Conservation (phyloP, 2,888 invertebrate genomes). For the Andrena dorsata region DNA sequence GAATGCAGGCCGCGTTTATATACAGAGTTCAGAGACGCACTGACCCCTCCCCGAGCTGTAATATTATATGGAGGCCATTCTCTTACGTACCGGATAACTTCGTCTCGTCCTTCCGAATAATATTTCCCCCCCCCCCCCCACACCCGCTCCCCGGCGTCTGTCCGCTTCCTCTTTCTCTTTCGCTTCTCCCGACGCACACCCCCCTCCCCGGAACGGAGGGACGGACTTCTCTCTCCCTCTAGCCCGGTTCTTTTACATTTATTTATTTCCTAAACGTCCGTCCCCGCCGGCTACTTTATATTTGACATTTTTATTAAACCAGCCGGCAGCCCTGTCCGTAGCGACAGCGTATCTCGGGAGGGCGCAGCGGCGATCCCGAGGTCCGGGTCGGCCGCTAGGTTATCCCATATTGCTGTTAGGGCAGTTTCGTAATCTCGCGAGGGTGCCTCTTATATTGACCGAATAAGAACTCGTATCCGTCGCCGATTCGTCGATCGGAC, state of each 20-base stretch:
- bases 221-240: conserved; percentile 42
- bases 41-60: conserved; percentile 54
- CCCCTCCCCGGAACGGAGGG: conserved; percentile 20
- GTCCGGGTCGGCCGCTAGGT: conserved; percentile 40
- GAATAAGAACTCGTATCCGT: conserved; percentile 76
- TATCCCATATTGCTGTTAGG: conserved; percentile 80
- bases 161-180: conserved; percentile 50
- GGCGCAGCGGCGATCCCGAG: conserved; percentile 42
- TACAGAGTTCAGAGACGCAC: conserved; percentile 54
- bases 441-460: conserved; percentile 75
- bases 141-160: neutral
- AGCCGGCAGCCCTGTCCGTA: conserved; percentile 70
- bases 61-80: conserved; percentile 75
- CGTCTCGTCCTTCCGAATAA: conserved; percentile 44
- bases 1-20: conserved; percentile 71
- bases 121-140: conserved; percentile 35
- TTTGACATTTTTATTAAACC: conserved; percentile 85
- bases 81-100: conserved; percentile 58
- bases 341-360: conserved; percentile 67
- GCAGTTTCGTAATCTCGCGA: conserved; percentile 80
- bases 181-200: conserved; percentile 44
- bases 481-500: conserved; percentile 71
- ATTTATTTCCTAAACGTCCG: conserved; percentile 84
- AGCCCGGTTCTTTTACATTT: conserved; percentile 79
- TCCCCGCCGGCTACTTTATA: conserved; percentile 84